Conservation (phyloP, 37 sponge, comb jelly and placozoan species). For the Crambe crambe region DNA sequence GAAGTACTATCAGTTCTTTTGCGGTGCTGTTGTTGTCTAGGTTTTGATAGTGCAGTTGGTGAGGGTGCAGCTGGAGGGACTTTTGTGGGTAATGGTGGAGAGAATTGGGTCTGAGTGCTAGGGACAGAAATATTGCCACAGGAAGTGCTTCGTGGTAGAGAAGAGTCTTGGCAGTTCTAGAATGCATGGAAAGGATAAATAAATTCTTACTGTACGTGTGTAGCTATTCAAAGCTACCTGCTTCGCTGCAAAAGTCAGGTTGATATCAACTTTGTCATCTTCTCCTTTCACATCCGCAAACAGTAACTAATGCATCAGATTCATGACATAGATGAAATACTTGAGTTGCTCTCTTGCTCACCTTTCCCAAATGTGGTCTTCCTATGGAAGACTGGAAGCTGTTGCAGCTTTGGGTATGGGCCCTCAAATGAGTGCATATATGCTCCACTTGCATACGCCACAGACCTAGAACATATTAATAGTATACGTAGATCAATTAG, state of each 20-base stretch:
- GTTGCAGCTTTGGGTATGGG: slow-evolving; percentile 31
- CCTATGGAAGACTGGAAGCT: slow-evolving; percentile 70
- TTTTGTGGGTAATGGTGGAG: neutral
- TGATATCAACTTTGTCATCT: neutral
- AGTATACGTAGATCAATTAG: neutral
- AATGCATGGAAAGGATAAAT: too few relatives aligned
- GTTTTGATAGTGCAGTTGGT: neutral
- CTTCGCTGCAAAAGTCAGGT: slow-evolving; percentile 13
- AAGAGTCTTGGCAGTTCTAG: neutral
- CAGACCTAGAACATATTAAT: slow-evolving; percentile 41
- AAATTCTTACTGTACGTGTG: too few relatives aligned
- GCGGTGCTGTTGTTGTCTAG: neutral
- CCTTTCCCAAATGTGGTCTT: slow-evolving; percentile 69
- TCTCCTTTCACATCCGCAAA: slow-evolving; percentile 12
- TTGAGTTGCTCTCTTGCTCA: too few relatives aligned
- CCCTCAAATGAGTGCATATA: slow-evolving; percentile 62
- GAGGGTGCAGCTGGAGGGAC: neutral
- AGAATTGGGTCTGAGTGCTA: neutral
- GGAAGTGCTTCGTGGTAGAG: neutral
- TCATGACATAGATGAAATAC: too few relatives aligned
- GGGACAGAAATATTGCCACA: neutral
- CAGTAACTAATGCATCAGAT: slow-evolving; percentile 16
- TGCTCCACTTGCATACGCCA: slow-evolving; percentile 89
- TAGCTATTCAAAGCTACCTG: neutral
- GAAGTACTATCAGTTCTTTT: neutral